Conservation (phyloP, 2,797 vertebrate genomes). For the Halcyon leucocephala region DNA sequence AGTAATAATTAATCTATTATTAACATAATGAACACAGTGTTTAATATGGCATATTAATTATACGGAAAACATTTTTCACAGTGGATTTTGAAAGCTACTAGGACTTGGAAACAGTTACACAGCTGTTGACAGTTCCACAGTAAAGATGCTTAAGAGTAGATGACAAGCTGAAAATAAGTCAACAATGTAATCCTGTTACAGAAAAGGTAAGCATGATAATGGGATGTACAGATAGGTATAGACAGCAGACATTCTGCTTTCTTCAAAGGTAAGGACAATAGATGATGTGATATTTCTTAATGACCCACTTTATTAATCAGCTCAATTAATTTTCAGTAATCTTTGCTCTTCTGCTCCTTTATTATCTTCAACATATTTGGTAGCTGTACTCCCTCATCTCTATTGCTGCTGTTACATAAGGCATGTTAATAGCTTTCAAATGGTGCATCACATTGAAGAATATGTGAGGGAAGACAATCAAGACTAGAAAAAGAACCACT, state of each 20-base stretch:
- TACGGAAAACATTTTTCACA: neutral
- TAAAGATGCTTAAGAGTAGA: neutral
- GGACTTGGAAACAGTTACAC: neutral
- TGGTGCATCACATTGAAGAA: neutral
- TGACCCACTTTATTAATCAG: neutral
- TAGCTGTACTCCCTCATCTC: conserved; percentile 5
- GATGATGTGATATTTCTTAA: conserved; percentile 3
- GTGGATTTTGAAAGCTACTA: neutral
- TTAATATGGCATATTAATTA: neutral
- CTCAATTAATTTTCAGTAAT: conserved; percentile 3
- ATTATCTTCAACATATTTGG: neutral
- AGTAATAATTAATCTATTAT: neutral
- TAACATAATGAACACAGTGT: neutral
- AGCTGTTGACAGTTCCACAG: neutral
- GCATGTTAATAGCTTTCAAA: neutral
- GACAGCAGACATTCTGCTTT: neutral
- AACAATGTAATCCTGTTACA: neutral
- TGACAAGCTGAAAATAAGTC: neutral
- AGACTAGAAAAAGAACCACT: neutral
- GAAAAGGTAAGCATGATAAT: neutral
- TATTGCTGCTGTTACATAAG: neutral
- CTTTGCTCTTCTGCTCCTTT: neutral
- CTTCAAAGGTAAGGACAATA: neutral
- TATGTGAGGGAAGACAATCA: neutral
- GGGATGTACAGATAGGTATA: neutral